Evolutionary conservation across 2,797 vertebrate genomes (phyloP), one percentile per base, ranked within the genome.

Genomic region (Gadopsis marmoratus): DNA sequence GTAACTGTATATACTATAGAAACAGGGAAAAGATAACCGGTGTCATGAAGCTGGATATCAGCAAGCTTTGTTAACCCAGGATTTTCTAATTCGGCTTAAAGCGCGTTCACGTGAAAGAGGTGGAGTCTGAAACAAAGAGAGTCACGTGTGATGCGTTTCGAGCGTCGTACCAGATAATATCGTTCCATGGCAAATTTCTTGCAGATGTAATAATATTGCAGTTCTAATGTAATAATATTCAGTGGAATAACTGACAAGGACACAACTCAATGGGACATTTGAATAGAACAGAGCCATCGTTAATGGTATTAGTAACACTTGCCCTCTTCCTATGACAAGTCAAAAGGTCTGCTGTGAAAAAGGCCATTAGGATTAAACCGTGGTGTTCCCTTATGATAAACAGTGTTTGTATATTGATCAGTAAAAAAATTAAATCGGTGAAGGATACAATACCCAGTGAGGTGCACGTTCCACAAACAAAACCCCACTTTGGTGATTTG

Each of bases 41-140:
- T 9, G 71, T 26, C 16, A 61, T 66, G 56, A 65, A 53, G 71
- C 66, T 26, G 33, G 39, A 70, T 59, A 74, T 73, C 87, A 56
- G 43, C 74, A 26, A 82, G 91, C 92, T 94, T 91, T 92, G 92
- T 94, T 92, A 94, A 92, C 93, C 93, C 90, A 13, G 91, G 86
- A 91, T 94, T 93, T 93, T 88, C 79, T 91, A 91, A 94, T 88
- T 93, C 92, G 88, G 91, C 79, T 92, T 91, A 90, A 82, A 17
- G 92, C 92, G 90, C 93, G 93, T 86, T 89, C 93, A 81, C 79
- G 86, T 7, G 59, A 73, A 45, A 31, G 83, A 81, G 90, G 92
- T 7, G 91, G 93, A 82, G 93, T 55, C 71, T 80, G 62, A 7
- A 37, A 76, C 81, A 78, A 79, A 80, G 69, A 31, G 41, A 51